Base-by-base conservation (phyloP, 2,113 vertebrate species). In the Passer domesticus region DNA sequence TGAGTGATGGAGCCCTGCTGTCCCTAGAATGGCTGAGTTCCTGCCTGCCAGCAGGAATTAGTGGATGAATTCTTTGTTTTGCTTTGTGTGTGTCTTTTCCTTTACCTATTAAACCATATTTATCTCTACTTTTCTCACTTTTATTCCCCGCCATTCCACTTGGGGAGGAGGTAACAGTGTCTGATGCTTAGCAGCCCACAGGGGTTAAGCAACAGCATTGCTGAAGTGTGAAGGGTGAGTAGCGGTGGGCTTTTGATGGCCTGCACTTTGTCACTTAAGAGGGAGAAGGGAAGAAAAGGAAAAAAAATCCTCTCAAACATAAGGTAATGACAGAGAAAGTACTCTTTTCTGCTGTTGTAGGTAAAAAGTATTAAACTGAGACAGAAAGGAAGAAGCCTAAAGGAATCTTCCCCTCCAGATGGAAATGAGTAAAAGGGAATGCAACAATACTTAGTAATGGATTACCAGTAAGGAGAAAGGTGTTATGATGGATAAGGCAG, bases 111-210 rank as follows among this genome's bases (percentile, higher is more conserved):
- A 81, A 82, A 60, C 24, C 2, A 6, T 12, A 20, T 75, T 59
- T 55, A 25, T 74, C 16, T 79, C 41, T 56, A 1, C 55, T 56
- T 77, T 43, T 62, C 30, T 64, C 7, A 11, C 12, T 85, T 64
- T 12, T 27, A 15, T 21, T 15, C 10, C 22, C 35, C 0, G 2
- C 35, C 4, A 3, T 74, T 64, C 24, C 2, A 0, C n/a, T 18
- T 33, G 46, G 30, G 31, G 17, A 35, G 50, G 25, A 49, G 39
- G 28, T 6, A 31, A 37, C 25, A 37, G 58, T 0, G 0, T 20
- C 22, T 79, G 63, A 21, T 39, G 50, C 22, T 60, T 46, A 55
- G 50, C 19, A 59, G 60, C 25, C 31, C 33, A 17, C 4, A 0
- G 4, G 33, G 30, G 2, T 91, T 76, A 43, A 88, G 49, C 17